Percentiles rank a stretch among this genome's conserved stretches.
These are phyloP conservation scores for Agrilus cyanescens DNA, from an alignment of 2,888 invertebrate species.

Conservation along the genomic window DNA sequence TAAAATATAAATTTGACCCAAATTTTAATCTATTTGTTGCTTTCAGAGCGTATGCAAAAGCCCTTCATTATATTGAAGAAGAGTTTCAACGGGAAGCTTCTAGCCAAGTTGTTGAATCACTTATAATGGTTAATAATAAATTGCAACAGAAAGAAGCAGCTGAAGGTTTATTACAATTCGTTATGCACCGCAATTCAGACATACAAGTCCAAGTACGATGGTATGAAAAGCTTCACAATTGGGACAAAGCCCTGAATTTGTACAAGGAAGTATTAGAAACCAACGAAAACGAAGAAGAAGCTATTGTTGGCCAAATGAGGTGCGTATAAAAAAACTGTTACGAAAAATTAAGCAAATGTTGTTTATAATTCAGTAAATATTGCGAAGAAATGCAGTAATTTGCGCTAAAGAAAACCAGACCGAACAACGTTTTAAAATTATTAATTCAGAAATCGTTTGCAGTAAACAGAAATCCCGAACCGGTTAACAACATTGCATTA, in stretches of 20 bases:
- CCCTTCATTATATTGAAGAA: conserved; percentile 82
- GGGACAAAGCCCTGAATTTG: conserved; percentile 88
- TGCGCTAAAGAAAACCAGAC: too few relatives aligned
- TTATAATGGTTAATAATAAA: conserved; percentile 96
- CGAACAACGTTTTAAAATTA: too few relatives aligned
- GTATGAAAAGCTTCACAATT: conserved; percentile 98
- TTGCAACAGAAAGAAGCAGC: conserved; percentile 97
- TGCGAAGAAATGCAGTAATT: too few relatives aligned
- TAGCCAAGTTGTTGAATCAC: conserved; percentile 80
- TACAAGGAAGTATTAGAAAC: conserved; percentile 65
- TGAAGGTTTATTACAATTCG: conserved; percentile 81
- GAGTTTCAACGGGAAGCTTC: conserved; percentile 79
- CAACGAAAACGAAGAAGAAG: conserved; percentile 57
- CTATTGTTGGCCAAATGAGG: conserved; percentile 85
- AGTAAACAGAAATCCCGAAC: too few relatives aligned
- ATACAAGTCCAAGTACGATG: conserved; percentile 74
- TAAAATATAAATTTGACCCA: conserved; percentile 12
- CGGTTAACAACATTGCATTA: too few relatives aligned
- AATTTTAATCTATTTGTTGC: conserved; percentile 40
- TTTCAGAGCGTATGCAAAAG: conserved; percentile 59
- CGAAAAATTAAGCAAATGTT: too few relatives aligned
- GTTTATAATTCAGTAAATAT: too few relatives aligned
- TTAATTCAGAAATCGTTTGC: too few relatives aligned
- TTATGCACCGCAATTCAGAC: conserved; percentile 63
- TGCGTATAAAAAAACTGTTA: conserved; percentile 8